These are phyloP conservation scores for Drosophila pectinifera DNA, from an alignment of 1,140 invertebrate genomes.

Conservation along the genomic window DNA sequence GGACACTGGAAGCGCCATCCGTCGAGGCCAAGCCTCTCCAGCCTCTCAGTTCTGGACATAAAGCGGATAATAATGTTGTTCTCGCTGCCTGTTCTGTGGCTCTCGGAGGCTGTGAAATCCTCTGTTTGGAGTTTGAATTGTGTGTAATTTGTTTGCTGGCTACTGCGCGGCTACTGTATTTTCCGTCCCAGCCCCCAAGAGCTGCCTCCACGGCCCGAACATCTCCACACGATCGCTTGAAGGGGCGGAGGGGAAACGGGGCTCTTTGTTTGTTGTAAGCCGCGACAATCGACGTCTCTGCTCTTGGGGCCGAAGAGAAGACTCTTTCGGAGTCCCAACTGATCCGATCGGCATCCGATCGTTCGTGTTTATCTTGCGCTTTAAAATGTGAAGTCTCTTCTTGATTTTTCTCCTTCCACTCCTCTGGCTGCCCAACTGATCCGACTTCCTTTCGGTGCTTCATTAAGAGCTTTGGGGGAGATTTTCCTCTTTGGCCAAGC, in stretches of 20 bases:
- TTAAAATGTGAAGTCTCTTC: conserved; percentile 53
- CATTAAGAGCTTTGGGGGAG: conserved; percentile 30
- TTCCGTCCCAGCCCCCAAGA: conserved; percentile 28
- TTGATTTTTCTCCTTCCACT: conserved; percentile 8
- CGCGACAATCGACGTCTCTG: conserved; percentile 56
- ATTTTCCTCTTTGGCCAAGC: conserved; percentile 16
- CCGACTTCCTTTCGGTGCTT: conserved; percentile 29
- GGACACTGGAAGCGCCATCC: conserved; percentile 64
- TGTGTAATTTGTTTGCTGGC: conserved; percentile 82
- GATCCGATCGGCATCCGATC: conserved; percentile 71
- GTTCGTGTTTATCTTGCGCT: conserved; percentile 72
- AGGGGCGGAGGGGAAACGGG: too few relatives aligned
- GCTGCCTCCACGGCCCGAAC: conserved; percentile 30
- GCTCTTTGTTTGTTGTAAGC: conserved; percentile 72
- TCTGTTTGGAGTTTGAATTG: conserved; percentile 81
- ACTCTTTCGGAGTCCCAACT: conserved; percentile 20
- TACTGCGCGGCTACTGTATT: conserved; percentile 81
- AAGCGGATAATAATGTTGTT: conserved; percentile 81
- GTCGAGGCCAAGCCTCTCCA: conserved; percentile 47
- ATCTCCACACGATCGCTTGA: conserved; percentile 62
- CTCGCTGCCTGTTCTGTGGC: conserved; percentile 44
- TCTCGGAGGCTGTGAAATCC: conserved; percentile 73
- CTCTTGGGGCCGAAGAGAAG: conserved; percentile 7
- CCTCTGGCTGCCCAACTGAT: conserved; percentile 4
- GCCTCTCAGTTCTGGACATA: conserved; percentile 64